Percentiles rank a stretch among this genome's conserved stretches.
These are phyloP conservation scores for Patella caerulea DNA, from an alignment of 2,888 invertebrate species.

Conservation along the genomic window DNA sequence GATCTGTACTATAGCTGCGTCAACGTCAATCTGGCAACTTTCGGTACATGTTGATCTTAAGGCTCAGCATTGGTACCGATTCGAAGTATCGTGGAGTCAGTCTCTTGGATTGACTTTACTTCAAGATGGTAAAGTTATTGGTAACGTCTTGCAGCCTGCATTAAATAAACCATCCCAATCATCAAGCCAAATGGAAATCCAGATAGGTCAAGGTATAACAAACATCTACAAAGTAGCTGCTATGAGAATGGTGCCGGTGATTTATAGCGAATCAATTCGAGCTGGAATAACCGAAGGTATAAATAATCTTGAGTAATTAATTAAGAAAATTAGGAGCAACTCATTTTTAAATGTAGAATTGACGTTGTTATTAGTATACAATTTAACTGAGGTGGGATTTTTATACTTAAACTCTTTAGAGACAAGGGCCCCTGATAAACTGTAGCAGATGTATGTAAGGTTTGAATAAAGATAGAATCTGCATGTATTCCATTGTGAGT, in stretches of 20 bases:
- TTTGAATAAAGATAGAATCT: too few relatives aligned
- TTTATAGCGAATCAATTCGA: background rate
- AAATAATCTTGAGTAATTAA: too few relatives aligned
- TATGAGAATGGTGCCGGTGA: background rate
- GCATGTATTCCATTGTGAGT: too few relatives aligned
- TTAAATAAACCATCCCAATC: background rate
- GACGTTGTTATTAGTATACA: too few relatives aligned
- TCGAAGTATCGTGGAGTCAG: slow-evolving; percentile 50
- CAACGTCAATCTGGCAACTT: slow-evolving; percentile 42
- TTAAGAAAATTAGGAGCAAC: too few relatives aligned
- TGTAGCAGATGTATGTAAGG: too few relatives aligned
- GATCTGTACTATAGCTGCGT: slow-evolving; percentile 45
- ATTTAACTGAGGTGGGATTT: too few relatives aligned
- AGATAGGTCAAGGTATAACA: background rate
- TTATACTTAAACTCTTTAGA: too few relatives aligned
- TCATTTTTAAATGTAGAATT: too few relatives aligned
- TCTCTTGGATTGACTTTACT: slow-evolving; percentile 43
- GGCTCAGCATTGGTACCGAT: slow-evolving; percentile 46
- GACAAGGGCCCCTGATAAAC: too few relatives aligned
- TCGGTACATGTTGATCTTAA: slow-evolving; percentile 32
- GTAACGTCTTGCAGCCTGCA: slow-evolving; percentile 35
- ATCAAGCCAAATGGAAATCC: background rate
- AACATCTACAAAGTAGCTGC: background rate
- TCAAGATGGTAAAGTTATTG: slow-evolving; percentile 41
- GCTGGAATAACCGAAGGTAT: background rate